A percentile compares a stretch with the other conserved stretches of the same genome.
These are phyloP conservation scores for Climacteris rufus DNA, from an alignment of 2,113 vertebrate species.

Conservation along the genomic window DNA sequence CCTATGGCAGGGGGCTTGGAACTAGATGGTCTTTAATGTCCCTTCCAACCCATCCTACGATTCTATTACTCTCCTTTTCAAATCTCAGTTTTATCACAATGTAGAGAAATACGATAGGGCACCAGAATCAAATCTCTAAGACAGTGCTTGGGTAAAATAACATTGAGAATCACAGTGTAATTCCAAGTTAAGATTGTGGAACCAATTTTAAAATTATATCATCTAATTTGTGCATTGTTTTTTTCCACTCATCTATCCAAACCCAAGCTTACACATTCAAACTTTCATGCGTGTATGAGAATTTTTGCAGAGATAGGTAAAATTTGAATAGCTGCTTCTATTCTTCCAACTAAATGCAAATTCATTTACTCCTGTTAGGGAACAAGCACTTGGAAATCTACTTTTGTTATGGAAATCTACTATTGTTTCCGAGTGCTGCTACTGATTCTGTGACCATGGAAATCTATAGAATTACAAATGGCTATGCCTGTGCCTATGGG, in stretches of 20 bases:
- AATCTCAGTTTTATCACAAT: background rate
- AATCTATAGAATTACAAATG: constrained; percentile 19
- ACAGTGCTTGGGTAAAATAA: background rate
- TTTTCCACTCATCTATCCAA: background rate
- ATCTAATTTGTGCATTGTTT: background rate
- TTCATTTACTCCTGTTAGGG: background rate
- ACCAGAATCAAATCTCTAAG: background rate
- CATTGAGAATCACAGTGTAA: background rate
- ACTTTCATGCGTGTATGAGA: background rate
- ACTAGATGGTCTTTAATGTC: background rate
- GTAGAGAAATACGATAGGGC: background rate
- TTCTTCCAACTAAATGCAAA: background rate
- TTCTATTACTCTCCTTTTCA: background rate
- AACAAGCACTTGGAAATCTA: background rate
- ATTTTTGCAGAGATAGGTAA: background rate
- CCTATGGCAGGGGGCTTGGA: background rate
- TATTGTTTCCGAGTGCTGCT: constrained; percentile 17
- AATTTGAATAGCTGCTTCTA: background rate
- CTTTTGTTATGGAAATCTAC: constrained; percentile 52
- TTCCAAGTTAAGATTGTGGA: background rate
- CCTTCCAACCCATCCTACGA: background rate
- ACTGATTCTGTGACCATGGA: constrained; percentile 3
- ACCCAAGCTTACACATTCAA: background rate
- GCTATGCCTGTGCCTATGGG: background rate
- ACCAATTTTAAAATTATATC: background rate